Conservation (phyloP, 1,140 invertebrate species). For the Pogonognathellus flavescens region DNA sequence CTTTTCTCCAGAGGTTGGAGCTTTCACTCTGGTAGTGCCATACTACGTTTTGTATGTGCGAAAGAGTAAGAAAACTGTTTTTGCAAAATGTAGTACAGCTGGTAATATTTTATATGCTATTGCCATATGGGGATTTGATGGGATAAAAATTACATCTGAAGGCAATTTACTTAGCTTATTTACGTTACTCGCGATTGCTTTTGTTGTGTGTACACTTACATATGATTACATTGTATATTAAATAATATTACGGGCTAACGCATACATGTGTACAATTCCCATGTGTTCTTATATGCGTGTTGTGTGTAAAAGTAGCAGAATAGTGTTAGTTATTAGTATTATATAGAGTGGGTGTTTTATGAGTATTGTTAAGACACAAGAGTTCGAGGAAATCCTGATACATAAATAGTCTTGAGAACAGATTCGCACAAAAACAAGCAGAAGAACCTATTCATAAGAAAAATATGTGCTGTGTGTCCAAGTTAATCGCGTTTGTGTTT, state of each 20-base stretch:
- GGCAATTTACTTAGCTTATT: neutral
- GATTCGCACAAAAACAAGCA: too few relatives aligned
- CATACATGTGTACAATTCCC: too few relatives aligned
- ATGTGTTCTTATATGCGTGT: too few relatives aligned
- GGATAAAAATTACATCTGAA: constrained; percentile 26
- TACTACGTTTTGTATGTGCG: neutral
- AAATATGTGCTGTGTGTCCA: too few relatives aligned
- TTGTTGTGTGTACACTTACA: neutral
- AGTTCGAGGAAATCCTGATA: too few relatives aligned
- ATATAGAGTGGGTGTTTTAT: too few relatives aligned
- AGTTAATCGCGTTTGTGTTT: too few relatives aligned
- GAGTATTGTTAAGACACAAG: too few relatives aligned
- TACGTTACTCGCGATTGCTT: neutral
- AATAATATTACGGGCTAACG: neutral
- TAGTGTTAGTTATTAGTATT: too few relatives aligned
- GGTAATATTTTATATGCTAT: constrained; percentile 9
- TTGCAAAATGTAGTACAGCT: neutral
- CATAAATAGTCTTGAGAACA: too few relatives aligned
- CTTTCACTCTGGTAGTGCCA: neutral
- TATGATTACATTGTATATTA: constrained; percentile 3
- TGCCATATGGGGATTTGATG: constrained; percentile 26
- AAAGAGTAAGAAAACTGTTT: neutral
- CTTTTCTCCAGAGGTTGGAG: neutral
- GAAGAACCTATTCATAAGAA: too few relatives aligned
- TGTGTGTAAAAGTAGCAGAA: too few relatives aligned